These are phyloP conservation scores for Rynchops niger DNA, from an alignment of 2,113 vertebrate species.

Conservation along the genomic window DNA sequence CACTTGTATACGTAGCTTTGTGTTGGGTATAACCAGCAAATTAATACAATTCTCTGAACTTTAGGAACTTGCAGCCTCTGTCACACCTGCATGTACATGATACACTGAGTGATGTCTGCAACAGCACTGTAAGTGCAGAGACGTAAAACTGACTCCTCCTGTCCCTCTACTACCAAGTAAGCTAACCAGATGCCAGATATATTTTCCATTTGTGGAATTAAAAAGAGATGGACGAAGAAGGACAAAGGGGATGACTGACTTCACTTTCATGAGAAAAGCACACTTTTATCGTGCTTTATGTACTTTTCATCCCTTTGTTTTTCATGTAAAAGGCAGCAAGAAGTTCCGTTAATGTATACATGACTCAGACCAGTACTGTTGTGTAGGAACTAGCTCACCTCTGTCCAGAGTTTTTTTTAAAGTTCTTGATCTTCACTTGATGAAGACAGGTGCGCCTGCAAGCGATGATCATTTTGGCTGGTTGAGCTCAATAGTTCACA, in stretches of 20 bases:
- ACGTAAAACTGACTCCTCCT: rapidly evolving
- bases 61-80: neutral
- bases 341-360: neutral
- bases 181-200: neutral
- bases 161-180: neutral
- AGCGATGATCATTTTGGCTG: neutral
- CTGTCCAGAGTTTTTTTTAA: neutral
- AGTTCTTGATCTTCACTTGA: neutral
- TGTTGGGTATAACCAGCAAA: neutral
- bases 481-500: neutral
- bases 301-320: neutral
- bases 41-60: neutral
- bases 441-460: neutral
- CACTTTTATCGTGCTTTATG: neutral
- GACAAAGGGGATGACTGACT: neutral
- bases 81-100: rapidly evolving
- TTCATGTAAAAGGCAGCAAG: neutral
- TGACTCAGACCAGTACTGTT: neutral
- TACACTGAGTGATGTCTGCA: neutral
- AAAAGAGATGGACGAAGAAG: neutral
- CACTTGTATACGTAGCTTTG: neutral
- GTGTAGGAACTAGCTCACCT: neutral
- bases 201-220: neutral
- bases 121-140: neutral
- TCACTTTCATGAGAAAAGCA: neutral